phyloP scores from a whole-genome alignment of 2,888 invertebrate genomes.

The Tethea ocularis region DNA sequence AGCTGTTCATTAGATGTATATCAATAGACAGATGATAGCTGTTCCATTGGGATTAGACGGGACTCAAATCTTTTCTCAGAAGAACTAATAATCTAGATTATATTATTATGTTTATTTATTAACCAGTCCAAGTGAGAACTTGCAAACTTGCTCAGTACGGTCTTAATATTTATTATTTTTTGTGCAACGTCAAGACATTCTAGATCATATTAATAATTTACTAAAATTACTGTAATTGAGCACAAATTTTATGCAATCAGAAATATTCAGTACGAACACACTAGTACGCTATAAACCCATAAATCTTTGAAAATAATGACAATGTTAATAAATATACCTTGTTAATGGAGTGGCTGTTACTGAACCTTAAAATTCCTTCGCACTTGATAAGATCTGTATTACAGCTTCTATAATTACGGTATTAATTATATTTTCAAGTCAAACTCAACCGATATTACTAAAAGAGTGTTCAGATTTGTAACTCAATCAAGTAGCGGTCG shows the following conservation, averaged over 20 bases:
- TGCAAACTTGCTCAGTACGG: too few relatives aligned
- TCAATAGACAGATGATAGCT: too few relatives aligned
- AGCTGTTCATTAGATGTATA: too few relatives aligned
- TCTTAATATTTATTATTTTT: too few relatives aligned
- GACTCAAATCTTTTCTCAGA: too few relatives aligned
- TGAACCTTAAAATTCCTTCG: constrained; percentile 8
- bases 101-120: background rate
- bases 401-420: constrained; percentile 6
- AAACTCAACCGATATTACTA: background rate
- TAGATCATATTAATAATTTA: background rate
- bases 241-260: background rate
- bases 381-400: constrained; percentile 9
- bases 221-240: background rate
- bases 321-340: constrained; percentile 7
- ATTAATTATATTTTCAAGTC: constrained; percentile 4
- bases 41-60: too few relatives aligned
- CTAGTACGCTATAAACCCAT: background rate
- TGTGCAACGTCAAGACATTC: background rate
- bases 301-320: background rate
- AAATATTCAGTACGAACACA: background rate
- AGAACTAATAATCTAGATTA: too few relatives aligned
- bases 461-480: background rate
- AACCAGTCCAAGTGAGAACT: too few relatives aligned
- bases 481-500: background rate
- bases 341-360: constrained; percentile 7